Percentiles rank a stretch among this genome's conserved stretches.
Evolutionary conservation across 64 coral and sea anemone species (phyloP).

Genomic region (Stichodactyla mertensii): DNA sequence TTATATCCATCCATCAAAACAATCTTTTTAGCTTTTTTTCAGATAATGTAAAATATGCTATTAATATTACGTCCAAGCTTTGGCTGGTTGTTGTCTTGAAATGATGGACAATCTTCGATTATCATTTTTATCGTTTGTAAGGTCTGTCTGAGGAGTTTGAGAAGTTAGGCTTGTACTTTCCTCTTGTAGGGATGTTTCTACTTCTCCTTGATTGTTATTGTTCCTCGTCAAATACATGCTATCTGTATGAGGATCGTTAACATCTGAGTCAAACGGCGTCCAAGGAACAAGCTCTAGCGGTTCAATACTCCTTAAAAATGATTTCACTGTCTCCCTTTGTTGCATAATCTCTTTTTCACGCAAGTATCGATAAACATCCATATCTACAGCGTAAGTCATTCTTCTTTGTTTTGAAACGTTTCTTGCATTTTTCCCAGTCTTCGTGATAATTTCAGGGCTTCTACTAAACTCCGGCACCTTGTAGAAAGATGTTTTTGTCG

Average conservation of each 20-base stretch:
- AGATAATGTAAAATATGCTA: neutral
- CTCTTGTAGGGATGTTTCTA: neutral
- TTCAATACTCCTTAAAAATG: conserved; percentile 59
- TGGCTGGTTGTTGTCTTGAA: neutral
- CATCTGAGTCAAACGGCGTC: conserved; percentile 46
- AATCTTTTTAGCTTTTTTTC: neutral
- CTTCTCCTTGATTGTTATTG: conserved; percentile 15
- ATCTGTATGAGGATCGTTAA: conserved; percentile 4
- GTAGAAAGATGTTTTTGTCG: conserved; percentile 45
- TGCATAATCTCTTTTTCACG: conserved; percentile 66
- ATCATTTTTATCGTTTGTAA: neutral
- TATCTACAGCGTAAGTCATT: conserved; percentile 42
- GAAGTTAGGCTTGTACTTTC: neutral
- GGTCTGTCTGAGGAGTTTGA: neutral
- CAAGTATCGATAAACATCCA: conserved; percentile 38
- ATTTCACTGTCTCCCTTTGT: conserved; percentile 46
- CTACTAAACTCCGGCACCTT: conserved; percentile 67
- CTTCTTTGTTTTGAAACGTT: neutral
- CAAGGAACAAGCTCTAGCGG: conserved; percentile 62
- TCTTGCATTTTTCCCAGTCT: conserved; percentile 2
- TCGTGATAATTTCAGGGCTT: neutral
- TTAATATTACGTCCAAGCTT: conserved; percentile 1
- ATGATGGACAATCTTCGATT: neutral
- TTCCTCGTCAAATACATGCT: neutral
- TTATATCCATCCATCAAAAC: neutral